Evolutionary conservation across 2,113 vertebrate species (phyloP).

Genomic region (Perca fluviatilis): DNA sequence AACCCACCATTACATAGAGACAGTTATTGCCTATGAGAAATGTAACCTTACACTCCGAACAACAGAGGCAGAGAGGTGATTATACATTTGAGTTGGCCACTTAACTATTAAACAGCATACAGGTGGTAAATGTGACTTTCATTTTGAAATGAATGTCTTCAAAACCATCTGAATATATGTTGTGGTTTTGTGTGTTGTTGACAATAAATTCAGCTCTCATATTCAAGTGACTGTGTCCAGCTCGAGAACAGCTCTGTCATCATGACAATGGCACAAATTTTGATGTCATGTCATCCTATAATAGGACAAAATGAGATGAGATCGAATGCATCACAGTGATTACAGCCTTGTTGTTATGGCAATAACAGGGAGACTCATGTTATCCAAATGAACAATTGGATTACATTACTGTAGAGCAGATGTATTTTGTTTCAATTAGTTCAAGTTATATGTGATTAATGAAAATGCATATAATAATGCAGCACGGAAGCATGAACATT

Average conservation of each 20-base stretch:
- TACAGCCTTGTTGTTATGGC: neutral
- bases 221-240: neutral
- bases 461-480: neutral
- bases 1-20: neutral
- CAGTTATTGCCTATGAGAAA: neutral
- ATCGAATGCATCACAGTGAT: conserved; percentile 33
- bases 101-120: neutral
- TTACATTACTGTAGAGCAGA: neutral
- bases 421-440: neutral
- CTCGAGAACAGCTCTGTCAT: neutral
- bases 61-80: neutral
- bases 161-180: neutral
- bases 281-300: neutral
- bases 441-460: neutral
- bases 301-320: conserved; percentile 18
- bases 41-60: neutral
- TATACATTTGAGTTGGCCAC: neutral
- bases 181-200: too few relatives aligned
- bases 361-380: conserved; percentile 7
- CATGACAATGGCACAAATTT: too few relatives aligned
- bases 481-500: neutral
- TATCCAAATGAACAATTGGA: conserved; percentile 6
- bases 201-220: neutral
- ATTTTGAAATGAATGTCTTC: neutral
- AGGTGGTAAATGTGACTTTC: neutral